phyloP scores from a whole-genome alignment of 2,888 invertebrate genomes.

The Andrena chrysosceles region DNA sequence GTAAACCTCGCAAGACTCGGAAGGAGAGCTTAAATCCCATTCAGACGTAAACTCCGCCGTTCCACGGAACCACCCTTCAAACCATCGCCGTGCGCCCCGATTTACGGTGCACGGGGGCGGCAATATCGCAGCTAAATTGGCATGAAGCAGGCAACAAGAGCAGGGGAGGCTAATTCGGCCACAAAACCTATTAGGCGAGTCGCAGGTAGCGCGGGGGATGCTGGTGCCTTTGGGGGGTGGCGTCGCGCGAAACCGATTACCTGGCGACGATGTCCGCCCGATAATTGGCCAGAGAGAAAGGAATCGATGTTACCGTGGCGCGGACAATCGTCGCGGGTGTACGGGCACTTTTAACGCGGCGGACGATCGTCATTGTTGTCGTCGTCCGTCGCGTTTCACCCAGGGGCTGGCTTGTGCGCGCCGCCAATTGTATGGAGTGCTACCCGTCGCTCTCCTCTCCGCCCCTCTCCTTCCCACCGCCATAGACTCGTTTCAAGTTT shows the following conservation, averaged over 20 bases:
- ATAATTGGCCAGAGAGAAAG: constrained; percentile 61
- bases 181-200: neutral
- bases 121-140: neutral
- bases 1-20: neutral
- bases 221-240: constrained; percentile 12
- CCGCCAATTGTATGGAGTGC: constrained; percentile 59
- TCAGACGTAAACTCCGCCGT: neutral
- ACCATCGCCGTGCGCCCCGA: neutral
- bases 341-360: constrained; percentile 52
- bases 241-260: constrained; percentile 45
- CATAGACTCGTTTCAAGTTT: constrained; percentile 53
- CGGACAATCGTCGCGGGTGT: constrained; percentile 50
- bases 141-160: neutral
- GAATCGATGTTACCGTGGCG: constrained; percentile 60
- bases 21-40: neutral
- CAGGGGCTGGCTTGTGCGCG: constrained; percentile 38
- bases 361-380: constrained; percentile 60
- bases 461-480: neutral
- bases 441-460: neutral
- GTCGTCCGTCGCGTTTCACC: constrained; percentile 62
- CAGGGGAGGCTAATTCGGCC: constrained; percentile 14
- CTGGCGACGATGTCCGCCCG: constrained; percentile 27
- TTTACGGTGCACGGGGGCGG: neutral
- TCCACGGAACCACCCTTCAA: neutral
- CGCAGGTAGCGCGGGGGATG: neutral